phyloP scores from a whole-genome alignment of 1,140 invertebrate species.

The Pissodes strobi region DNA sequence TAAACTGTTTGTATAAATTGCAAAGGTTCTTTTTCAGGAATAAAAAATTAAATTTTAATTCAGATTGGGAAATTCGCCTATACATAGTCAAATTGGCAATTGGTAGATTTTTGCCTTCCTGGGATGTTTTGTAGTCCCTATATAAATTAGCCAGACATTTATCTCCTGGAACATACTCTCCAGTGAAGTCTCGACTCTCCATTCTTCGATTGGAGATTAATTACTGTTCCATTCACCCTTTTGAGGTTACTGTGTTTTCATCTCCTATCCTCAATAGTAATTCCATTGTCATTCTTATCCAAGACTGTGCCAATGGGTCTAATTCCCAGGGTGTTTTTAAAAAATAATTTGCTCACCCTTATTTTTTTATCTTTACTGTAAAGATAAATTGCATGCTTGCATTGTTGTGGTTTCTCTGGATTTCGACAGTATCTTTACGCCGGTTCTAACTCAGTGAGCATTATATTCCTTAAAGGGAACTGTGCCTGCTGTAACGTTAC shows the following conservation, averaged over 20 bases:
- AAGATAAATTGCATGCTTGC: not conserved
- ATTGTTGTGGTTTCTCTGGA: too few relatives aligned
- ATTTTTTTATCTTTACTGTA: not conserved
- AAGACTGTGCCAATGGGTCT: not conserved
- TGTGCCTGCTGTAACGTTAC: too few relatives aligned
- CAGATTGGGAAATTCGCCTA: not conserved
- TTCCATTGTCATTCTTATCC: not conserved
- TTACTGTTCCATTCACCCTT: not conserved
- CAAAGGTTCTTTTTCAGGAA: not conserved
- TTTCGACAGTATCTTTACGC: too few relatives aligned
- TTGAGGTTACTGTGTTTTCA: not conserved
- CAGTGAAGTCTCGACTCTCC: not conserved
- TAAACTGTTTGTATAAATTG: not conserved
- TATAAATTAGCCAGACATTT: not conserved
- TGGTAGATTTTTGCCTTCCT: not conserved
- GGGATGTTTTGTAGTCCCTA: not conserved
- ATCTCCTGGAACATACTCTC: not conserved
- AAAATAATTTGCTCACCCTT: constrained; percentile 1
- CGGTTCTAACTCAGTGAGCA: too few relatives aligned
- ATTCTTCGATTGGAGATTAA: not conserved
- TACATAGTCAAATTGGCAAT: not conserved
- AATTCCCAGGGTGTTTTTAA: not conserved
- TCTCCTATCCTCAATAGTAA: not conserved
- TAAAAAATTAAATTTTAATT: not conserved
- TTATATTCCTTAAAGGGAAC: too few relatives aligned